A percentile compares a stretch with the other conserved stretches of the same genome.
phyloP scores from a whole-genome alignment of 2,797 vertebrate genomes.

The Pseudomugil tenellus region DNA sequence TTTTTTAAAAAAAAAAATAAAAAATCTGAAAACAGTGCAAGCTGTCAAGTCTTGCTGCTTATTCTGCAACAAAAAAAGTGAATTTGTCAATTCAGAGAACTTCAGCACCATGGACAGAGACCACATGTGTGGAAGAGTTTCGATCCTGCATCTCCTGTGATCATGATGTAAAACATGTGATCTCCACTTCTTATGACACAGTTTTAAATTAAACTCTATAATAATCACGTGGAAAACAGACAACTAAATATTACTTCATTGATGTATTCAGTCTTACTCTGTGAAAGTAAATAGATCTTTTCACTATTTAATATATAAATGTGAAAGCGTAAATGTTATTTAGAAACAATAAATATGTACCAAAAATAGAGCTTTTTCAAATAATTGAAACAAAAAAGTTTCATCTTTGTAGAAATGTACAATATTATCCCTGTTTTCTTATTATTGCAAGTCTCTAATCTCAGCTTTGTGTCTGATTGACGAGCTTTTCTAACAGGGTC shows the following conservation, averaged over 20 bases:
- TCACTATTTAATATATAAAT: neutral
- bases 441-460: constrained; percentile 47
- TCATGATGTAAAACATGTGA: neutral
- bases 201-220: neutral
- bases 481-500: constrained; percentile 75
- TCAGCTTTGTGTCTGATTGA: constrained; percentile 70
- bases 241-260: neutral
- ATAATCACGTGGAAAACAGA: neutral
- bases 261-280: neutral
- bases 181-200: neutral
- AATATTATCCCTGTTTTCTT: constrained; percentile 29
- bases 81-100: neutral
- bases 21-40: neutral
- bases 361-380: neutral
- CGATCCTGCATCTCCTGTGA: neutral
- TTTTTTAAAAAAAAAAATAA: neutral
- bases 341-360: neutral
- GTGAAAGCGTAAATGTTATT: neutral
- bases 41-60: neutral
- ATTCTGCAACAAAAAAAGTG: neutral
- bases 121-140: constrained; percentile 2
- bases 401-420: neutral
- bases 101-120: constrained; percentile 83
- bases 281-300: neutral
- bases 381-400: constrained; percentile 12